Evolutionary conservation across 2,113 vertebrate genomes (phyloP).

Genomic region (Lamprotornis superbus): DNA sequence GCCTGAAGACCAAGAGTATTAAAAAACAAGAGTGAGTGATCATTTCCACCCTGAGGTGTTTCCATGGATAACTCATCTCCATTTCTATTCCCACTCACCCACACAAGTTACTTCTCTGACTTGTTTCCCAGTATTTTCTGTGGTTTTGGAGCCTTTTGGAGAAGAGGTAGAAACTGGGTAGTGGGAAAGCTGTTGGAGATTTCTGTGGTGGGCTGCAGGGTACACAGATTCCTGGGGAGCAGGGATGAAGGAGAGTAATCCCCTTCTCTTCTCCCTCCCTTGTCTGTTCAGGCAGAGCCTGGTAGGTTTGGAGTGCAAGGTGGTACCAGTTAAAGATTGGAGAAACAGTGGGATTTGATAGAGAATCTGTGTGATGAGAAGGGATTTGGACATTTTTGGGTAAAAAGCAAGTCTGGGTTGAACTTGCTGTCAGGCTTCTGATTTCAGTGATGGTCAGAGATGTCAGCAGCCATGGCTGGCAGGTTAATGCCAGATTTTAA

Average conservation of each 20-base stretch:
- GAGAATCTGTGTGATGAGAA: neutral
- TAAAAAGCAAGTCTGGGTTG: neutral
- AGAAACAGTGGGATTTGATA: neutral
- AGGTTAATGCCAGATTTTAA: neutral
- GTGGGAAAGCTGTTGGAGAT: neutral
- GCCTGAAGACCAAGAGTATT: neutral
- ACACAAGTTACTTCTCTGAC: neutral
- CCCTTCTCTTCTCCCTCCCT: neutral
- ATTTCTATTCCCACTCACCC: neutral
- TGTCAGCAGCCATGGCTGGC: neutral
- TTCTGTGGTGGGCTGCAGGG: neutral
- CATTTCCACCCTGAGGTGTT: neutral
- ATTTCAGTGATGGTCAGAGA: neutral
- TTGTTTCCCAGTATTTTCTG: neutral
- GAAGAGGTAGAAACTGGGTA: neutral
- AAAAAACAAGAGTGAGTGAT: neutral
- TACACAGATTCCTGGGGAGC: neutral
- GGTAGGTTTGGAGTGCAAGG: neutral
- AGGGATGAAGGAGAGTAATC: neutral
- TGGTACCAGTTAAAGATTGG: neutral
- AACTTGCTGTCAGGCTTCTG: neutral
- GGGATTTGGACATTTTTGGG: neutral
- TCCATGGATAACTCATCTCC: neutral
- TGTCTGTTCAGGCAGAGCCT: neutral
- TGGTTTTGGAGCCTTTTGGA: neutral